These are phyloP conservation scores for Ahaetulla prasina DNA, from an alignment of 2,113 vertebrate species.

Conservation along the genomic window DNA sequence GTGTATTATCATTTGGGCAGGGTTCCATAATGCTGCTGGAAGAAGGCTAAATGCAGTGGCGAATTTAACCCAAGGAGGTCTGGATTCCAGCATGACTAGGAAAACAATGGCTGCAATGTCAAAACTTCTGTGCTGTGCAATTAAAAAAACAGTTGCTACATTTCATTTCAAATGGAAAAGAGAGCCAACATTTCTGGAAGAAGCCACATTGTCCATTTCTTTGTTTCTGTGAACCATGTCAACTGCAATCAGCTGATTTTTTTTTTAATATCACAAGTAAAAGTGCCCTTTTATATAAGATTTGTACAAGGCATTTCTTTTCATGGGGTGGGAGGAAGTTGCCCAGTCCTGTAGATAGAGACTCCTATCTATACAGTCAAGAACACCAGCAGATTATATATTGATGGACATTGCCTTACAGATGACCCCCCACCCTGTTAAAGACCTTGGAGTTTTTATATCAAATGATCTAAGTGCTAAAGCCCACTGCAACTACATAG, in stretches of 20 bases:
- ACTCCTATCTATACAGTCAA: neutral
- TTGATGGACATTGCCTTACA: too few relatives aligned
- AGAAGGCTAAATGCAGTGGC: neutral
- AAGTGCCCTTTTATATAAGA: neutral
- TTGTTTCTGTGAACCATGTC: neutral
- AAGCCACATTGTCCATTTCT: neutral
- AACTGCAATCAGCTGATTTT: neutral
- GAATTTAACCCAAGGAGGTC: neutral
- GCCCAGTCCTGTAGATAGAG: neutral
- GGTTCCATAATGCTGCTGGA: neutral
- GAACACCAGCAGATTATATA: neutral
- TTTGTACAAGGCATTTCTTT: neutral
- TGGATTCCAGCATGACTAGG: neutral
- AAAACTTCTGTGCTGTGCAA: neutral
- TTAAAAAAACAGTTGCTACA: neutral
- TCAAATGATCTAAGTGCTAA: too few relatives aligned
- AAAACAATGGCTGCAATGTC: neutral
- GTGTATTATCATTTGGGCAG: neutral
- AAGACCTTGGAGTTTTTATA: too few relatives aligned
- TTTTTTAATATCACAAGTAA: neutral
- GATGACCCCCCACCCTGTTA: too few relatives aligned
- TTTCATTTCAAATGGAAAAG: neutral
- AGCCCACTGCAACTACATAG: too few relatives aligned
- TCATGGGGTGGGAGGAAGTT: fast-evolving
- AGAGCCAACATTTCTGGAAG: neutral